phyloP scores from a whole-genome alignment of 2,113 vertebrate genomes.

The Galbula dea region DNA sequence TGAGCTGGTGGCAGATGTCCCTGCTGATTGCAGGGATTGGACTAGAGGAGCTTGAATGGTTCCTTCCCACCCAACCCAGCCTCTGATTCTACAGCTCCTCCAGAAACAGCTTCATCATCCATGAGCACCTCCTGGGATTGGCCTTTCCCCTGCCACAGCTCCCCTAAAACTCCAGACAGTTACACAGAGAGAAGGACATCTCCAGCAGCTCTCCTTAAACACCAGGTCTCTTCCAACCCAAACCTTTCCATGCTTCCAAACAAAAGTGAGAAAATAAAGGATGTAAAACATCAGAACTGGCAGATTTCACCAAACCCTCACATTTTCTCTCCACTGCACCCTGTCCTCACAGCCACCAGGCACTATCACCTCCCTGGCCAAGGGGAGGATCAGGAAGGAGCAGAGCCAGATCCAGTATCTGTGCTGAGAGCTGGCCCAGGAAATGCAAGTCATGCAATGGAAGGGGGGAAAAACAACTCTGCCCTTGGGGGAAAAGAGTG shows the following conservation, averaged over 20 bases:
- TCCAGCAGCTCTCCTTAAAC: no score
- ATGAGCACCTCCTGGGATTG: no score
- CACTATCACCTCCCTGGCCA: no score
- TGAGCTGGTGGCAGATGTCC: no score
- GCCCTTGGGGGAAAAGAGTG: background rate
- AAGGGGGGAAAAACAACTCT: background rate
- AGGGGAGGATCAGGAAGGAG: background rate
- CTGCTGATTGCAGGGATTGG: no score
- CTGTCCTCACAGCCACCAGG: fast-evolving
- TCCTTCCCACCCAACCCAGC: no score
- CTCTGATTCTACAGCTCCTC: no score
- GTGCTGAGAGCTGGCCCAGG: background rate
- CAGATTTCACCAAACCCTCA: background rate
- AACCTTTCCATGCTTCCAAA: background rate
- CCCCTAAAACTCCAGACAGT: no score
- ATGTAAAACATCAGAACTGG: background rate
- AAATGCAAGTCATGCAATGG: background rate
- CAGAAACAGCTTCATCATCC: no score
- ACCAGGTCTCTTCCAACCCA: background rate
- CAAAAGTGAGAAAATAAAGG: background rate
- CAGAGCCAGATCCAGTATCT: background rate
- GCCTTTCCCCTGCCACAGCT: no score
- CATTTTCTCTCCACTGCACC: background rate
- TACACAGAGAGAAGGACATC: no score
- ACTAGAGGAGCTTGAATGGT: no score